phyloP scores from a whole-genome alignment of 2,113 vertebrate genomes.

The Microcebus griseorufus region DNA sequence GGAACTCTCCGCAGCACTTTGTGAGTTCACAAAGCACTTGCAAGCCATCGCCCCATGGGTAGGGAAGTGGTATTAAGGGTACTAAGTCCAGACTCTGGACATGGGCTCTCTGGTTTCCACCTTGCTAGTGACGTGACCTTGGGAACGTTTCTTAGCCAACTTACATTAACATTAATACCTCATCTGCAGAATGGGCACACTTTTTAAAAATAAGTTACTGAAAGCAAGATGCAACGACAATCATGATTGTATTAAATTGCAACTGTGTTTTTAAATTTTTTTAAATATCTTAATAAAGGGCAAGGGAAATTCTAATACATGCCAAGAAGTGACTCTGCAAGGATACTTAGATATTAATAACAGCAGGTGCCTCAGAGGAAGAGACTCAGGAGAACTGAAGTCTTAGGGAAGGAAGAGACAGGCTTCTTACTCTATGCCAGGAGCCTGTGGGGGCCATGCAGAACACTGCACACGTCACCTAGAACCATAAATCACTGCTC shows the following conservation, averaged over 20 bases:
- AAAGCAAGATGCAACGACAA: neutral
- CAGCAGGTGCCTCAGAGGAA: neutral
- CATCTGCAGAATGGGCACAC: neutral
- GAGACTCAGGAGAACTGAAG: neutral
- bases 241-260: too few relatives aligned
- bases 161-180: too few relatives aligned
- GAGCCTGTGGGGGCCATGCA: accelerated
- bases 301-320: neutral
- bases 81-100: accelerated
- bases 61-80: accelerated
- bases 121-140: neutral
- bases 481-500: neutral
- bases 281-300: neutral
- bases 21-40: too few relatives aligned
- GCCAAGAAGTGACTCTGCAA: neutral
- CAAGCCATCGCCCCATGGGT: accelerated
- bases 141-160: neutral
- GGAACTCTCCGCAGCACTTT: neutral
- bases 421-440: accelerated
- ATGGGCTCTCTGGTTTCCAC: neutral
- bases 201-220: neutral
- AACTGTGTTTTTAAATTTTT: neutral
- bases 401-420: neutral
- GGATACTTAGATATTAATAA: too few relatives aligned
- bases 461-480: accelerated